phyloP scores from a whole-genome alignment of 1,140 invertebrate genomes.

The Drosophila seguyi region DNA sequence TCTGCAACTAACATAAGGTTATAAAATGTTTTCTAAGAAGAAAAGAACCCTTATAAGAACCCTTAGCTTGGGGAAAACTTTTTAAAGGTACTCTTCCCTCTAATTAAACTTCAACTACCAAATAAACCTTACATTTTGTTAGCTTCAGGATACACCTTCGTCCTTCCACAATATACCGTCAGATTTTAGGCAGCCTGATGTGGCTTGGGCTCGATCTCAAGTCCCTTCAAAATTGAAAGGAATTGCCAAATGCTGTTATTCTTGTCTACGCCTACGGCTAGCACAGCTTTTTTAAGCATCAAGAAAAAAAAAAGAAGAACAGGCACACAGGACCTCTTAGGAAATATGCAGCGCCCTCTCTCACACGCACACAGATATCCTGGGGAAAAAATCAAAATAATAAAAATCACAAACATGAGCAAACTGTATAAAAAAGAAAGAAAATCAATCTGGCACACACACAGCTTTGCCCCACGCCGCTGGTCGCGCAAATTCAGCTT shows the following conservation, averaged over 20 bases:
- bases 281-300: background rate
- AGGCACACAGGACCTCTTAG: conserved; percentile 15
- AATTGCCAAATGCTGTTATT: conserved; percentile 34
- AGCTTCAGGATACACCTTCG: background rate
- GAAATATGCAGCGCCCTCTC: conserved; percentile 1
- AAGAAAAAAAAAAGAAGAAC: background rate
- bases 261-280: conserved; percentile 45
- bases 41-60: no score
- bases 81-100: background rate
- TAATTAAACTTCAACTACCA: background rate
- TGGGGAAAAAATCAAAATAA: conserved; percentile 55
- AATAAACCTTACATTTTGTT: background rate
- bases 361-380: conserved; percentile 5
- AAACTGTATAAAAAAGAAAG: conserved; percentile 57
- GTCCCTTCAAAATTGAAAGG: conserved; percentile 5
- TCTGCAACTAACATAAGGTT: no score
- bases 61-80: background rate
- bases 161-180: background rate
- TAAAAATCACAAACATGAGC: conserved; percentile 74
- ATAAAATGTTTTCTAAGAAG: no score
- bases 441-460: conserved; percentile 68
- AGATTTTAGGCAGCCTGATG: background rate
- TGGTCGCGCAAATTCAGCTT: conserved; percentile 76
- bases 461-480: background rate
- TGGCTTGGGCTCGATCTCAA: conserved; percentile 13